Evolutionary conservation across 2,113 vertebrate species (phyloP), one percentile per base, ranked within the genome.

Genomic region (Megaptera novaeangliae): DNA sequence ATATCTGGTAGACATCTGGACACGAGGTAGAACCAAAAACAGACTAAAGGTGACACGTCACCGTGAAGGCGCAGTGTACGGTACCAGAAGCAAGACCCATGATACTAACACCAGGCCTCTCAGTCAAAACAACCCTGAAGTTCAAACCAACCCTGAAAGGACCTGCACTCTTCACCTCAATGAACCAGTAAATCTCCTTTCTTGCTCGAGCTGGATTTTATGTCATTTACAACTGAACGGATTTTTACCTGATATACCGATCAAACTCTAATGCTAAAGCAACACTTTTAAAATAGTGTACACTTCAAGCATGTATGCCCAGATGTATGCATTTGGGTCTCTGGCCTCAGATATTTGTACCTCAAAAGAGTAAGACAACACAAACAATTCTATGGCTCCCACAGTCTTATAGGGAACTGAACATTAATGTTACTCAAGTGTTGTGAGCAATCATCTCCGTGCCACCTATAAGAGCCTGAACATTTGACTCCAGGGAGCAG

Each of bases 131-230:
- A 89, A 57, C 15, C 15, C 41, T 77, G 4, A 88, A 59, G 75
- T 77, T 95, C 85, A 90, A 90, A 82, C 34, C 61, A 91, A 80
- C 21, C 77, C 49, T 69, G 61, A 93, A 97, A 74, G 55, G 7
- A 52, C 41, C 61, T 71, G 10, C 7, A 83, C 2, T 59, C 18
- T 31, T 83, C 29, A 74, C 52, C 39, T 77, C 44, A 71, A 31
- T 80, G 20, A 96, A 52, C 0, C 34, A 75, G 55, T n/a, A 88
- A 29, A 59, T n/a, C 39, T 88, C 23, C 72, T 34, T 68, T 82
- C 46, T 63, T 36, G 12, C 12, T 90, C 74, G 8, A 61, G 14
- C 7, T 69, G 29, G 41, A 78, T 27, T 78, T 68, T 39, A 46
- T 80, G 39, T 68, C 74, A 96, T 46, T 88, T 77, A 72, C 7